Base-by-base conservation (phyloP, 2,797 vertebrate species). In the Parauchenoglanis punctatus region DNA sequence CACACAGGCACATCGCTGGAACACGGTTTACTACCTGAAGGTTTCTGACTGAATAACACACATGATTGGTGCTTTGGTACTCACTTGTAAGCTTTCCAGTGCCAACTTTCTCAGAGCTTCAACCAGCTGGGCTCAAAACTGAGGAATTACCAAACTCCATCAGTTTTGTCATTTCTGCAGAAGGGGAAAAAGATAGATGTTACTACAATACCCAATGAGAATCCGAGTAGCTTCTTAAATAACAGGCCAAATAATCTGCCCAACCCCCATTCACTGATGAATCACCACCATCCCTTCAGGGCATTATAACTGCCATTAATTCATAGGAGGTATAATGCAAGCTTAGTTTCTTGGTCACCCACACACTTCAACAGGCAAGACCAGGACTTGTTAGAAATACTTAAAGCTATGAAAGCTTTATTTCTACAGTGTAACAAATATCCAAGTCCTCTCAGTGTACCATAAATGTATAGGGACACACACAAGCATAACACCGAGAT, bases 401-500 rank as follows among this genome's bases (percentile, higher is more conserved):
- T 83, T 77, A 67, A 80, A 75, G 65, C 61, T 67, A 81, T 81
- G 58, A 85, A 82, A 73, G 31, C 77, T 81, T 87, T 87, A 73
- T 59, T 82, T 46, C 44, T 78, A 91, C 56, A 67, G 78, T 90
- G 87, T 88, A 88, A 70, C 40, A 83, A 77, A 87, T 78, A 87
- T 52, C 86, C 87, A 91, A 85, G 85, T 80, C 89, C 89, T 83
- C 88, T 85, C 67, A 89, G 83, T 56, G 78, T 85, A 84, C 87
- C 88, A 88, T 85, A 89, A 90, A 91, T 88, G 88, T 89, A 88
- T 52, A 70, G 87, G 90, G 85, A 91, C 88, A 92, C 89, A 89
- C 88, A 91, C 89, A 90, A 91, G 87, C 90, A 92, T 89, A 88
- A 92, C 89, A 91, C 90, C 87, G 85, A 88, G 91, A 91, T 91